Evolutionary conservation across 2,888 invertebrate species (phyloP), one percentile per base, ranked within the genome.

Genomic region (Dasysyrphus tricinctus): DNA sequence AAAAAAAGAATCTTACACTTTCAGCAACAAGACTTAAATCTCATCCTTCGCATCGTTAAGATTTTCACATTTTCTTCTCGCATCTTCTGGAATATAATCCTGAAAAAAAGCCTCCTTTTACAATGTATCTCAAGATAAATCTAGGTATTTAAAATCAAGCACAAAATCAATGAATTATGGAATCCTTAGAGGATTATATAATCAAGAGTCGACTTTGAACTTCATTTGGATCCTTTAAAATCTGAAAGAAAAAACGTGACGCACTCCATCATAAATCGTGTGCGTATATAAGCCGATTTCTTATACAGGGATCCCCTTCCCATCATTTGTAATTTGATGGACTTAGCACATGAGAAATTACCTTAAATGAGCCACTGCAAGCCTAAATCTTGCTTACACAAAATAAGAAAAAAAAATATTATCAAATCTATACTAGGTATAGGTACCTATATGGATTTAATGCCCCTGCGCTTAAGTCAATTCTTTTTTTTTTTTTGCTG

Each of bases 271-370:
- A 79, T 82, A 67, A 79, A 82, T 86, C 70, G 54, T 75, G 70
- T 69, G 78, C 69, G 72, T 70, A 51, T 73, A 77, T 86, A 86
- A 86, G 86, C 86, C 57, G 86, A 63, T 82, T 86, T 47, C 80
- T 49, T 49, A 47, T 3, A 34, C 24, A 24, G 14, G 39, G 12
- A 34, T 19, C 34, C 49, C 49, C 75, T 24, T 3, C 14, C 72
- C 70, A 78, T 86, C 78, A 82, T 75, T 73, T 75, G 78, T 19
- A 86, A 86, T 86, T 86, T 79, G 72, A 82, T 79, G 75, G 81
- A 80, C 85, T 85, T 74, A 85, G 85, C 81, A 70, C 74, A 85
- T 85, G 80, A 81, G 37, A 72, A 85, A 85, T 74, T 51, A 73
- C 80, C 57, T 61, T 51, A 77, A 84, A 83, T 74, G 78, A 78